Base-by-base conservation (phyloP, 53 echinoderm and acorn worm species). In the Patiria pectinifera region DNA sequence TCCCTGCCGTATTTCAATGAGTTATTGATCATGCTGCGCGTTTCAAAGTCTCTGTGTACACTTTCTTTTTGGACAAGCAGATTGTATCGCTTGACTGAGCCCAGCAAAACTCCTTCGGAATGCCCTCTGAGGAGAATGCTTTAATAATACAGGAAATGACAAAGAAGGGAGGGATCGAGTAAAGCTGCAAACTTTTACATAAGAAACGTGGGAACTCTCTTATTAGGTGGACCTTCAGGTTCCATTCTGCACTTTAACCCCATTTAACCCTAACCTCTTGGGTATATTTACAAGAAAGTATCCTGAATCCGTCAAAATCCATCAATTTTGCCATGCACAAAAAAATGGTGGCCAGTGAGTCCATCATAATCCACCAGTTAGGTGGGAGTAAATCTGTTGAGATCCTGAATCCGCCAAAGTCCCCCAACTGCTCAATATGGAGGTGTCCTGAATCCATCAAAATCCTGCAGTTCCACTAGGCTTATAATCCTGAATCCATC, bases 141-240 rank as follows among this genome's bases (percentile, higher is more conserved):
- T 53, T 8, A 53, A 53, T 53, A 6, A 53, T 75, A 87, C 87
- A 87, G 87, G 87, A 87, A 87, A 78, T 87, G 87, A 87, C 87
- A 60, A 53, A 87, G 87, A 60, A 86, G 86, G 87, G 66, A 85
- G 71, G 61, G 71, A 19, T 69, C 35, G 8, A 21, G 60, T 60
- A 21, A 16, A 78, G 75, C 23, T 10, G 74, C 66, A 14, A 16
- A 66, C 19, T 3, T 63, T 48, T 49, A 13, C 53, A n/a, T 49
- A 53, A 74, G 6, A 48, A 48, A 59, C 48, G 10, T 84, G 84
- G 44, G 69, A 47, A 69, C 69, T 85, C 46, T 66, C 69, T 85
- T 45, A 63, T 85, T 85, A 44, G 85, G 44, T 69, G 21, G 5
- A 23, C 48, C 70, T 69, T 45, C 44, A 19, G 69, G 45, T 69